A percentile compares a stretch with the other conserved stretches of the same genome.
These are phyloP conservation scores for Progne subis DNA, from an alignment of 2,113 vertebrate species.

Conservation along the genomic window DNA sequence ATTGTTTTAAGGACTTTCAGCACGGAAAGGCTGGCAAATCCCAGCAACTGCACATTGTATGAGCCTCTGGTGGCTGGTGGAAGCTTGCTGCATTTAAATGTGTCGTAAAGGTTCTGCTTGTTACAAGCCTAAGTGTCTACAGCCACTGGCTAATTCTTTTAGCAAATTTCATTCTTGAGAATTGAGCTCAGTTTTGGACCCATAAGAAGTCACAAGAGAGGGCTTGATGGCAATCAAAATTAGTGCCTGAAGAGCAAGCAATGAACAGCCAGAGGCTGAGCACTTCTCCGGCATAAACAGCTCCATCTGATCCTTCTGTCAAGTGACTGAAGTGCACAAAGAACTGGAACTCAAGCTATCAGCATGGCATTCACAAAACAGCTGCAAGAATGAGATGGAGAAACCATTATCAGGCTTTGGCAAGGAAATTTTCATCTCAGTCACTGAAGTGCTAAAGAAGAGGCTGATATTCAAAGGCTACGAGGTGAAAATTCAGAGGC, in stretches of 20 bases:
- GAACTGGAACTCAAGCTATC: neutral
- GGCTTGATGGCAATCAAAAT: neutral
- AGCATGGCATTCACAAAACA: neutral
- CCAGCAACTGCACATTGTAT: neutral
- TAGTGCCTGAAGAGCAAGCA: neutral
- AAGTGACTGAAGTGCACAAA: neutral
- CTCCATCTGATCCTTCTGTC: neutral
- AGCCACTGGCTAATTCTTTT: neutral
- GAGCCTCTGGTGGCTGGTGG: neutral
- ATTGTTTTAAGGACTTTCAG: neutral
- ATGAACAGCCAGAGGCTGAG: neutral
- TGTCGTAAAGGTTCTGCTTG: neutral
- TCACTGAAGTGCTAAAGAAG: neutral
- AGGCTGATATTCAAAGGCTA: neutral
- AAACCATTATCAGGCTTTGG: neutral
- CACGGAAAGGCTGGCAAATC: neutral
- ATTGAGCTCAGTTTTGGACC: neutral
- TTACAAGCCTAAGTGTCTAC: neutral
- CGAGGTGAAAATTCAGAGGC: neutral
- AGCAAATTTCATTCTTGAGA: neutral
- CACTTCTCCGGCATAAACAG: neutral
- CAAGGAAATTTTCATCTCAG: neutral
- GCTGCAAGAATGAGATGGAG: neutral
- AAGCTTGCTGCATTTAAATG: neutral
- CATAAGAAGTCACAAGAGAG: neutral